Evolutionary conservation across 2,888 invertebrate genomes (phyloP).

Genomic region (Sepioteuthis lessoniana): DNA sequence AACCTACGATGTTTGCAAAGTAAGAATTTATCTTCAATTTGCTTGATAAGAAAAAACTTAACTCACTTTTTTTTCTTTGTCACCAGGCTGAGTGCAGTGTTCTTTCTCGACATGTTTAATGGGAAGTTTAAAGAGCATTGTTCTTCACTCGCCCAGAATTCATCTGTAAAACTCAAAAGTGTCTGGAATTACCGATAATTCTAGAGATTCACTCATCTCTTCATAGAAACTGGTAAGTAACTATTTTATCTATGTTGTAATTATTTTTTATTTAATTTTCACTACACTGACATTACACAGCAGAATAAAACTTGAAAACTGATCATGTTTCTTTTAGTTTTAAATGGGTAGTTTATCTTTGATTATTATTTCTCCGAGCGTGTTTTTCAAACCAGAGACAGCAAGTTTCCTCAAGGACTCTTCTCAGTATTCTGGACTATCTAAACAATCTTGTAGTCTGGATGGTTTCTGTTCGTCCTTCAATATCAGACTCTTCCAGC

Average conservation of each 20-base stretch:
- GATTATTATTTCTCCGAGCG: too few species aligned
- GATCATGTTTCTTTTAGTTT: neutral
- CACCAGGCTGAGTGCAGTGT: neutral
- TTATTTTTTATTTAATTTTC: neutral
- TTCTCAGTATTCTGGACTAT: too few species aligned
- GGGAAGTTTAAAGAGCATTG: neutral
- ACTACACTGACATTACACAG: neutral
- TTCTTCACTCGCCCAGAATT: neutral
- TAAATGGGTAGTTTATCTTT: too few species aligned
- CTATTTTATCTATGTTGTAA: neutral
- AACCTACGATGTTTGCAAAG: too few species aligned
- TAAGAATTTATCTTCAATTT: too few species aligned
- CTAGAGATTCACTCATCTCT: neutral
- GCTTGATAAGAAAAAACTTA: too few species aligned
- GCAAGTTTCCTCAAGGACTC: too few species aligned
- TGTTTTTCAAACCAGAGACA: too few species aligned
- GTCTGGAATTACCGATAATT: slow-evolving; percentile 12
- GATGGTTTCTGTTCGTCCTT: too few species aligned
- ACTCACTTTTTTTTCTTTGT: neutral
- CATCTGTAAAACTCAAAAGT: neutral
- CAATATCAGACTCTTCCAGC: too few species aligned
- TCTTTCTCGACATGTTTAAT: neutral
- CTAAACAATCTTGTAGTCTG: too few species aligned
- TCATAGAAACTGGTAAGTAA: neutral
- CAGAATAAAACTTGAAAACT: neutral